A percentile compares a stretch with the other conserved stretches of the same genome.
phyloP scores from a whole-genome alignment of 2,888 invertebrate species.

The Lithosia quadra region DNA sequence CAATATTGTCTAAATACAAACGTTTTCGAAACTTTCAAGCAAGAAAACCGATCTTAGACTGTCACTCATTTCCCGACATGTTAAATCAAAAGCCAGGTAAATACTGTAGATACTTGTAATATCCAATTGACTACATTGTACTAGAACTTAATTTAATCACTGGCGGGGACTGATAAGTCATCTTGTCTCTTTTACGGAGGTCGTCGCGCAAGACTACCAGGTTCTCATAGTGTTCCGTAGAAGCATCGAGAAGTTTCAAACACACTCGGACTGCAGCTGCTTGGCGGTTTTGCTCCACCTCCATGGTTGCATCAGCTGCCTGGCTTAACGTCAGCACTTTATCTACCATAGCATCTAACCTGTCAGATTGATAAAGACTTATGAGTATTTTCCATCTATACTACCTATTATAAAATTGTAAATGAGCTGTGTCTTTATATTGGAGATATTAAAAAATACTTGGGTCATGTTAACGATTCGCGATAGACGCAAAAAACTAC shows the following conservation, averaged over 20 bases:
- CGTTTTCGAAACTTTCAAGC: too few species aligned
- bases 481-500: too few species aligned
- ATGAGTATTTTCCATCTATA: too few species aligned
- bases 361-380: constrained; percentile 37
- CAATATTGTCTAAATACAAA: too few species aligned
- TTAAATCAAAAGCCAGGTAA: too few species aligned
- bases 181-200: constrained; percentile 60
- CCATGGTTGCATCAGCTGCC: constrained; percentile 68
- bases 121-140: constrained; percentile 29
- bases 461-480: too few species aligned
- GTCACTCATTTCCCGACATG: too few species aligned
- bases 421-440: too few species aligned
- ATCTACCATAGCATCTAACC: constrained; percentile 78
- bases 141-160: constrained; percentile 65
- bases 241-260: constrained; percentile 71
- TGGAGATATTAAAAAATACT: too few species aligned
- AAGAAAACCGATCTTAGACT: too few species aligned
- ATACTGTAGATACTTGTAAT: too few species aligned
- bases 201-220: constrained; percentile 73
- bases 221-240: constrained; percentile 77
- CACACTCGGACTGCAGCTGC: constrained; percentile 68
- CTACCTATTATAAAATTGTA: too few species aligned
- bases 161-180: constrained; percentile 66
- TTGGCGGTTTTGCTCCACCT: constrained; percentile 69
- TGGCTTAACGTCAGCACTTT: constrained; percentile 69